A percentile compares a stretch with the other conserved stretches of the same genome.
Evolutionary conservation across 2,113 vertebrate genomes (phyloP).

Genomic region (Cettia cetti): DNA sequence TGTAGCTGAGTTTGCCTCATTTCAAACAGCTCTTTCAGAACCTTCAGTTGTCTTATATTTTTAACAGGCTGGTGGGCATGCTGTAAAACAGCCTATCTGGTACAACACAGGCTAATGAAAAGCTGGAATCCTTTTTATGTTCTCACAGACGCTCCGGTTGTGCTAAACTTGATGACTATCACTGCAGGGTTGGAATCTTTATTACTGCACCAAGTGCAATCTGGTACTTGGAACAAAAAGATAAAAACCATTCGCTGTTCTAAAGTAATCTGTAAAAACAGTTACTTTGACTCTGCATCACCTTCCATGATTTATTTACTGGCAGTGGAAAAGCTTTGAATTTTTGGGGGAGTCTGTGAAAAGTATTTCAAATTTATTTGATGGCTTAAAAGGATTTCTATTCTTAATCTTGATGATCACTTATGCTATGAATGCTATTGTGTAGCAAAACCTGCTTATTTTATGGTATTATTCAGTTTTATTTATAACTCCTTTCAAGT

Average conservation of each 20-base stretch:
- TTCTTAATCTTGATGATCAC: slow-evolving; percentile 6
- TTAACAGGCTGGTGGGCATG: slow-evolving; percentile 48
- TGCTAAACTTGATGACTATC: slow-evolving; percentile 69
- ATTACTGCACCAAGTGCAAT: slow-evolving; percentile 71
- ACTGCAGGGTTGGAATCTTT: slow-evolving; percentile 70
- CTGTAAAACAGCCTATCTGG: slow-evolving; percentile 60
- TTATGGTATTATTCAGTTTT: slow-evolving; percentile 9
- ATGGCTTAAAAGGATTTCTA: slow-evolving; percentile 41
- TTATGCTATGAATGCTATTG: not conserved
- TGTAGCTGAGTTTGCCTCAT: not conserved
- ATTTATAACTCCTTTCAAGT: not conserved
- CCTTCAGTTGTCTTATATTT: slow-evolving; percentile 32
- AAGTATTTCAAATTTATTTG: slow-evolving; percentile 38
- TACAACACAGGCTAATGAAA: slow-evolving; percentile 57
- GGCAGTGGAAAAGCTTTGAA: slow-evolving; percentile 32
- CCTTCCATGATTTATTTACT: slow-evolving; percentile 58
- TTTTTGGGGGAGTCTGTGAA: slow-evolving; percentile 22
- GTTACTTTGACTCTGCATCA: slow-evolving; percentile 51
- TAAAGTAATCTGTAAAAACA: slow-evolving; percentile 65
- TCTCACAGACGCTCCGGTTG: slow-evolving; percentile 55
- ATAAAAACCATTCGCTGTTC: slow-evolving; percentile 61
- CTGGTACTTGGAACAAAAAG: slow-evolving; percentile 69
- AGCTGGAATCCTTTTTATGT: slow-evolving; percentile 73
- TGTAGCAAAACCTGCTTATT: slow-evolving; percentile 5
- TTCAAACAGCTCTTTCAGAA: not conserved